Evolutionary conservation across 2,797 vertebrate species (phyloP).

Genomic region (Catostomus latipinnis): DNA sequence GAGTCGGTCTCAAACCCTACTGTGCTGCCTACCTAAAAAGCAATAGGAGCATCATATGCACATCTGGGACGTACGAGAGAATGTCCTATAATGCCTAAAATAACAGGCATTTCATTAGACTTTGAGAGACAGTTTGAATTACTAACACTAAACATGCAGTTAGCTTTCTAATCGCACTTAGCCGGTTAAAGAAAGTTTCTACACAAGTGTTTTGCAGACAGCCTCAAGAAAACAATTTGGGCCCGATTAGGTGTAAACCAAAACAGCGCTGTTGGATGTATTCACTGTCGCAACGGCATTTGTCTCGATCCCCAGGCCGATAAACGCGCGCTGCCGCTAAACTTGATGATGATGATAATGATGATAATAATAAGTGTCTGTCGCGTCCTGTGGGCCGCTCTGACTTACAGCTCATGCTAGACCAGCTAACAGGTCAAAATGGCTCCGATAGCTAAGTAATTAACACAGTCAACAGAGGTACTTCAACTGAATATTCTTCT

Average conservation of each 20-base stretch:
- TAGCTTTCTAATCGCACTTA: conserved; percentile 42
- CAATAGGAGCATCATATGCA: not conserved
- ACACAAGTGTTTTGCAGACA: not conserved
- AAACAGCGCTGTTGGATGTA: not conserved
- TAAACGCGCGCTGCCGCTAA: conserved; percentile 20
- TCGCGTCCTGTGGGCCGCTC: conserved; percentile 45
- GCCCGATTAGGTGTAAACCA: not conserved
- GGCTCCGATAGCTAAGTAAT: not conserved
- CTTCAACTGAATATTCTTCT: not conserved
- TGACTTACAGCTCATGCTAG: conserved; percentile 47
- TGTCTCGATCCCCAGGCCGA: not conserved
- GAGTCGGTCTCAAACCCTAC: not conserved
- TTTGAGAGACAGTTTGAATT: not conserved
- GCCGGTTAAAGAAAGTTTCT: conserved; percentile 40
- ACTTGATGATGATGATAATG: not conserved
- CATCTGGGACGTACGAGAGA: not conserved
- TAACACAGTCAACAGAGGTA: not conserved
- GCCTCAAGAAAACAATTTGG: not conserved
- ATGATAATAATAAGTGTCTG: conserved; percentile 5
- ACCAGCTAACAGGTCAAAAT: conserved; percentile 35
- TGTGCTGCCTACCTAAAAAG: not conserved
- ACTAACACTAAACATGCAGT: conserved; percentile 10
- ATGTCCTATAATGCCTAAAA: not conserved
- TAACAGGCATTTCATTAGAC: not conserved
- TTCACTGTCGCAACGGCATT: not conserved